These are phyloP conservation scores for Diachasmimorpha longicaudata DNA, from an alignment of 1,140 invertebrate species.

Conservation along the genomic window DNA sequence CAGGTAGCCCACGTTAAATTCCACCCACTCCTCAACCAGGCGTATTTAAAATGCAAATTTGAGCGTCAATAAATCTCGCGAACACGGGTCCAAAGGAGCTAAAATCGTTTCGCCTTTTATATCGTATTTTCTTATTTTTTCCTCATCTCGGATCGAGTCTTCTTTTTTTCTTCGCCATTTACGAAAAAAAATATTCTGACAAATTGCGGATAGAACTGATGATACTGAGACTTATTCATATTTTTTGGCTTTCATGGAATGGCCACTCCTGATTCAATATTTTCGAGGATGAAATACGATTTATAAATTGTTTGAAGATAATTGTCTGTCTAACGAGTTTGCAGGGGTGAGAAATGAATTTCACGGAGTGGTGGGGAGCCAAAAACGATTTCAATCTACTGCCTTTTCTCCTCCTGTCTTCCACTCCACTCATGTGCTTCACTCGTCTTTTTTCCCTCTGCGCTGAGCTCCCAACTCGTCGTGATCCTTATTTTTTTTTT, in stretches of 20 bases:
- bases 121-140: constrained; percentile 15
- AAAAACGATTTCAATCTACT: constrained; percentile 2
- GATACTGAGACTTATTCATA: background rate
- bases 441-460: constrained; percentile 16
- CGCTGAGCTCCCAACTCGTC: constrained; percentile 24
- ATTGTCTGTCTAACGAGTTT: constrained; percentile 9
- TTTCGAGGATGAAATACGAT: background rate
- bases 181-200: background rate
- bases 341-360: constrained; percentile 12
- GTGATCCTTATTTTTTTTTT: constrained; percentile 12
- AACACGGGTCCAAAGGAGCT: constrained; percentile 30
- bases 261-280: too few species aligned
- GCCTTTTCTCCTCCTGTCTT: constrained; percentile 22
- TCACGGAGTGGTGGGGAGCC: background rate
- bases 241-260: background rate
- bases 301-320: constrained; percentile 12
- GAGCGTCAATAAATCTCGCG: constrained; percentile 50
- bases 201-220: background rate
- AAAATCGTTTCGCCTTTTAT: background rate
- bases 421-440: constrained; percentile 24
- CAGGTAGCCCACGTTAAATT: constrained; percentile 38
- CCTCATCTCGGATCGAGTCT: constrained; percentile 14
- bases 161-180: background rate
- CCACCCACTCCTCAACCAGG: constrained; percentile 41
- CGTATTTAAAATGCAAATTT: constrained; percentile 58